Conservation (phyloP, 2,113 vertebrate species). For the Hylia prasina region DNA sequence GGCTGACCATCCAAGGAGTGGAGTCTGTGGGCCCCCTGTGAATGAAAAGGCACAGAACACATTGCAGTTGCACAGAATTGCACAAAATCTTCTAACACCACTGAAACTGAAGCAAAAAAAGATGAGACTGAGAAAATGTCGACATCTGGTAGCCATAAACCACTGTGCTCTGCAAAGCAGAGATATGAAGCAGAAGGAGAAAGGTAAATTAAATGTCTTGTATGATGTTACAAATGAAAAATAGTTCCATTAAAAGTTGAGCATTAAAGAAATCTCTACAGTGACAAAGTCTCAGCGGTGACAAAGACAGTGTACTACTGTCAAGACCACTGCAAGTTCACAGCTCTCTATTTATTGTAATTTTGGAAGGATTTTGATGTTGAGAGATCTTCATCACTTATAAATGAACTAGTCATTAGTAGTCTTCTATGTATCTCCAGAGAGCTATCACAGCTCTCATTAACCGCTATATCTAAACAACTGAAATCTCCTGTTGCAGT, state of each 20-base stretch:
- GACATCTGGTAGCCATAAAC: not conserved
- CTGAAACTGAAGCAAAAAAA: not conserved
- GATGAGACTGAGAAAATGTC: not conserved
- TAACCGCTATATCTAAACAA: slow-evolving; percentile 36
- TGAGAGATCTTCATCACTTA: slow-evolving; percentile 61
- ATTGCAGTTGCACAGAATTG: not conserved
- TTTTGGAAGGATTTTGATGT: slow-evolving; percentile 41
- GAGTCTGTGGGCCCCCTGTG: not conserved
- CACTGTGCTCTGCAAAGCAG: not conserved
- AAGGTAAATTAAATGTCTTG: not conserved
- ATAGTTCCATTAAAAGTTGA: not conserved
- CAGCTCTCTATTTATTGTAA: not conserved
- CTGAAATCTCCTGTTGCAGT: slow-evolving; percentile 17
- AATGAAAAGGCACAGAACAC: not conserved
- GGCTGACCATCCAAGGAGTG: not conserved
- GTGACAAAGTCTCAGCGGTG: not conserved
- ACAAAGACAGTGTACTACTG: not conserved
- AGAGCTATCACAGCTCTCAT: slow-evolving; percentile 53
- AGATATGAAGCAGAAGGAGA: not conserved
- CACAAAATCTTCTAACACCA: not conserved
- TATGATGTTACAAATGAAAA: not conserved
- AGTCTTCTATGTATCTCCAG: slow-evolving; percentile 42
- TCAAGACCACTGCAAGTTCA: not conserved
- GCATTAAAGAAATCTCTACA: not conserved
- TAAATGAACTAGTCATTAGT: slow-evolving; percentile 61